Base-by-base conservation (phyloP, 1,140 invertebrate genomes). In the Drosophila prosaltans region DNA sequence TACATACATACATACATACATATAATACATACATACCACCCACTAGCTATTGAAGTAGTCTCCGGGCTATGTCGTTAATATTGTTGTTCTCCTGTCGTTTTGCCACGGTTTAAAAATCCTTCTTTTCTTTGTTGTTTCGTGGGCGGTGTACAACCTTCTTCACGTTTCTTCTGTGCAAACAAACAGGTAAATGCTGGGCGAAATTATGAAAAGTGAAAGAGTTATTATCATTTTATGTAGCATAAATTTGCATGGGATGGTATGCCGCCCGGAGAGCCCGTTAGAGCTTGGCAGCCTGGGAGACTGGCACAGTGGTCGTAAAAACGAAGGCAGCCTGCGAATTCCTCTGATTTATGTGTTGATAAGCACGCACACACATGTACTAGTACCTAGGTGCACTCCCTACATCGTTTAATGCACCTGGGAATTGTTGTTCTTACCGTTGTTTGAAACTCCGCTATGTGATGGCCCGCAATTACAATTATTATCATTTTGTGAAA, bases 191-290 rank as follows among this genome's bases (percentile, higher is more conserved):
- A 78, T 78, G 74, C 78, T 70, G 67, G 51, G 65, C 71, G 64
- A 80, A 80, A 80, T 74, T 80, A 78, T 74, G 71, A 80, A 80
- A 80, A 78, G 74, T 74, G 74, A 80, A 80, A 80, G 78, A 80
- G 74, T 78, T 80, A 80, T 80, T 78, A 74, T 80, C 77, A 80
- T 80, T 80, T 80, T 80, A 80, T 80, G 77, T 77, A 66, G 74
- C 77, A 80, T 80, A 80, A 80, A 80, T 80, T 80, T 80, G 66
- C 77, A 77, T 80, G 74, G 45, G 30, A 63, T 57, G 64, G 43
- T 45, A 45, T 21, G 45, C 68, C 68, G 64, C 66, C 62, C 48
- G 60, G 64, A 68, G 64, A 75, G 76, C 16, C 60, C 43, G 39
- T 30, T 51, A 16, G 59, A 21, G 54, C 43, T 54, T 40, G 55